phyloP scores from a whole-genome alignment of 2,888 invertebrate species.

The Rotaria sp. region DNA sequence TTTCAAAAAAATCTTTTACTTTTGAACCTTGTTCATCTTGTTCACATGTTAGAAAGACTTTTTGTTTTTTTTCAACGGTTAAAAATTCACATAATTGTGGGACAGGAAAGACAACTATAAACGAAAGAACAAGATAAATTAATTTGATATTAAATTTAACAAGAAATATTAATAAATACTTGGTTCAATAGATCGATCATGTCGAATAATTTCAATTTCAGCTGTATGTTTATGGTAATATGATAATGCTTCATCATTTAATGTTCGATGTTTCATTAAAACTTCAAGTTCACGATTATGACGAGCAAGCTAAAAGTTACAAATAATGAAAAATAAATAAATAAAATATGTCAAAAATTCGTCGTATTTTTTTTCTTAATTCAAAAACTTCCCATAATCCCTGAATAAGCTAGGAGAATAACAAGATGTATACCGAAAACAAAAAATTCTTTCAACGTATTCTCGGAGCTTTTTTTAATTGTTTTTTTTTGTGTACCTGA shows the following conservation, averaged over 20 bases:
- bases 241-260: slow-evolving; percentile 76
- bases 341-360: no score
- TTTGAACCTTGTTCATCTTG: slow-evolving; percentile 93
- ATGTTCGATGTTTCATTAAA: slow-evolving; percentile 63
- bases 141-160: background rate
- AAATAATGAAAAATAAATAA: no score
- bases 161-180: background rate
- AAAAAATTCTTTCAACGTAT: no score
- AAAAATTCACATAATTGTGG: slow-evolving; percentile 96
- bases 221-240: slow-evolving; percentile 95
- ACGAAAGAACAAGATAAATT: background rate
- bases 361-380: no score
- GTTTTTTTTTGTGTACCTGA: background rate
- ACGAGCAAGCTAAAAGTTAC: slow-evolving; percentile 59
- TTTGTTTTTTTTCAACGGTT: slow-evolving; percentile 84
- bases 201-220: slow-evolving; percentile 95
- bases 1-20: slow-evolving; percentile 68
- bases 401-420: no score
- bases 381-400: background rate
- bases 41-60: slow-evolving; percentile 83
- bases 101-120: slow-evolving; percentile 82
- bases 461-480: no score
- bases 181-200: slow-evolving; percentile 90
- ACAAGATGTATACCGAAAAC: background rate
- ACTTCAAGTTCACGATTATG: slow-evolving; percentile 86